phyloP scores from a whole-genome alignment of 2,113 vertebrate species.

The Zosterops hypoxanthus region DNA sequence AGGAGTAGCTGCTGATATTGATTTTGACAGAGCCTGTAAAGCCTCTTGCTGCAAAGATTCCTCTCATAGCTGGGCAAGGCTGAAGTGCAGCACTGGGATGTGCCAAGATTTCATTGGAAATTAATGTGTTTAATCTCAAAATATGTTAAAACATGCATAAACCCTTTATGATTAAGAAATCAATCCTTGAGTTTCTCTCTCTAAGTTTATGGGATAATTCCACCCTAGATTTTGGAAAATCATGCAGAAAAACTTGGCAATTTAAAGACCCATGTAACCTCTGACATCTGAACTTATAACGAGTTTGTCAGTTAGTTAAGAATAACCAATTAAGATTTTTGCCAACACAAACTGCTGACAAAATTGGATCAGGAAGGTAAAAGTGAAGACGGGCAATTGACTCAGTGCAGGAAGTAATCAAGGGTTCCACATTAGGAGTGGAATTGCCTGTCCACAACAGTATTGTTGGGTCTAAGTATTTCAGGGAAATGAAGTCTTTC shows the following conservation, averaged over 20 bases:
- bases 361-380: not conserved
- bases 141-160: not conserved
- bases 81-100: not conserved
- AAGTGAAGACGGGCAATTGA: not conserved
- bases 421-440: not conserved
- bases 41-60: not conserved
- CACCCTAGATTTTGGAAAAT: not conserved
- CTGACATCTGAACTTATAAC: not conserved
- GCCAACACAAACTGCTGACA: not conserved
- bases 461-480: not conserved
- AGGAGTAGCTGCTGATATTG: slow-evolving; percentile 51
- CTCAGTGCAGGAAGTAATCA: not conserved
- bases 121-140: slow-evolving; percentile 16
- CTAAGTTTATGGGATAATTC: not conserved
- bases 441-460: not conserved
- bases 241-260: not conserved
- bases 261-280: not conserved
- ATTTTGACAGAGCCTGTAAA: slow-evolving; percentile 14
- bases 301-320: not conserved
- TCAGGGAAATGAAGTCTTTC: not conserved
- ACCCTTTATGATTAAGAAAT: slow-evolving; percentile 18
- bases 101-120: not conserved
- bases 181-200: not conserved
- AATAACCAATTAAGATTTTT: not conserved
- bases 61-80: not conserved